Evolutionary conservation across 2,797 vertebrate genomes (phyloP), one percentile per base, ranked within the genome.

Genomic region (Danio jaintianensis): DNA sequence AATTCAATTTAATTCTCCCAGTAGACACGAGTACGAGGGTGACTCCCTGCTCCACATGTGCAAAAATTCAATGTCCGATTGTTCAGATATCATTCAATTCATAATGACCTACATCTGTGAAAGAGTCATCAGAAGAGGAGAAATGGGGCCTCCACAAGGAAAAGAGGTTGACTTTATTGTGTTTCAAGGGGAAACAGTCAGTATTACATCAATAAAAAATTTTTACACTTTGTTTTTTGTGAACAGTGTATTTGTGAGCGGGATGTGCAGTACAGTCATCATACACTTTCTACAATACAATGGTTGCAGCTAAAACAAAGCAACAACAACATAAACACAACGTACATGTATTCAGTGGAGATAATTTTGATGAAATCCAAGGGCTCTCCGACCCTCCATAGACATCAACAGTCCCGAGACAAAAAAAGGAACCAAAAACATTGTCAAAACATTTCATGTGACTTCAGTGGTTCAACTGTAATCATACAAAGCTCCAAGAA

Each of bases 51-150:
- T 47, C 66, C 75, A 83, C 55, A 75, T 42, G 59, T 64, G 11
- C 10, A 79, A 71, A 50, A 73, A 52, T 38, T 63, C 43, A 73
- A 68, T 76, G 53, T 64, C 67, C 29, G 16, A 43, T 67, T 85
- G 71, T 75, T 72, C 67, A 47, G 47, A 62, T 74, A 73, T 73
- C 64, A 78, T 36, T 36, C 48, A 71, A 62, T 58, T 18, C 47
- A 63, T 79, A 79, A 42, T 81, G 82, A 68, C 63, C 64, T 75
- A 68, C 42, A 79, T 83, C 18, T 72, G 64, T 61, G 42, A 78
- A 68, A 29, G 67, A 78, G 47, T 81, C 84, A 68, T 53, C 9
- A n/a, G 59, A 36, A 16, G 58, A 56, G 48, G 55, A 56, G 48
- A 73, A 62, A 76, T n/a, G 16, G 47, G 55, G 43, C 73, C 63